Percentiles rank a stretch among this genome's conserved stretches.
phyloP scores from a whole-genome alignment of 2,113 vertebrate species.

The Neomonachus schauinslandi region DNA sequence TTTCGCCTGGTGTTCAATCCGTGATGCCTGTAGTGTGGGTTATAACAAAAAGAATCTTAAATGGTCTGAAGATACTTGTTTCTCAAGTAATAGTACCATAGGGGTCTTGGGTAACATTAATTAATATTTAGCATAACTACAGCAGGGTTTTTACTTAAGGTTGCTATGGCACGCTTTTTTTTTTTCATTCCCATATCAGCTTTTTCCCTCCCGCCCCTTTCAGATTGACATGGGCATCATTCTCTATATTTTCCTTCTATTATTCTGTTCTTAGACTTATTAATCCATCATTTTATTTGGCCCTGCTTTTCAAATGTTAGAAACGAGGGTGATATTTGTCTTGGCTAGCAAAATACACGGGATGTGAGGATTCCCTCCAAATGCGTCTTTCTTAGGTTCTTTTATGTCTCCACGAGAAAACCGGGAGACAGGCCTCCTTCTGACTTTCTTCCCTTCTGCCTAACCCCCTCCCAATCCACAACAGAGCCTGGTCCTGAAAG shows the following conservation, averaged over 20 bases:
- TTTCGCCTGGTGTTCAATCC: slow-evolving; percentile 56
- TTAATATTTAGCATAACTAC: slow-evolving; percentile 64
- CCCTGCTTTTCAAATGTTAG: slow-evolving; percentile 77
- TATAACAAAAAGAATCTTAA: slow-evolving; percentile 56
- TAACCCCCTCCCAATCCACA: slow-evolving; percentile 23
- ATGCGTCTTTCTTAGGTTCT: slow-evolving; percentile 56
- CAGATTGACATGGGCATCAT: slow-evolving; percentile 18
- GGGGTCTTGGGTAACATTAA: slow-evolving; percentile 62
- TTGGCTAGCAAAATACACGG: slow-evolving; percentile 72
- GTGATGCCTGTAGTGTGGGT: slow-evolving; percentile 34
- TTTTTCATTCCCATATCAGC: slow-evolving; percentile 43
- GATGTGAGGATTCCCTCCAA: slow-evolving; percentile 69
- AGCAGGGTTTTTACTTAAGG: slow-evolving; percentile 36
- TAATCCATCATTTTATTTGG: slow-evolving; percentile 80
- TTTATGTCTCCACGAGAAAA: slow-evolving; percentile 66
- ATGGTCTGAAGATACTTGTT: slow-evolving; percentile 46
- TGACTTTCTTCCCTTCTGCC: slow-evolving; percentile 3
- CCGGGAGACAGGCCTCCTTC: slow-evolving; percentile 39
- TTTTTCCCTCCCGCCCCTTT: neutral
- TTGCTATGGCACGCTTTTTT: slow-evolving; percentile 28
- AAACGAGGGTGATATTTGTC: slow-evolving; percentile 77
- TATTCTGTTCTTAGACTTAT: slow-evolving; percentile 75
- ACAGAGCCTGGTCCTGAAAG: slow-evolving; percentile 27
- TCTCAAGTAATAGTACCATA: slow-evolving; percentile 2
- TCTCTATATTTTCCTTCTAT: slow-evolving; percentile 65